These are phyloP conservation scores for Ceraclea dissimilis DNA, from an alignment of 2,888 invertebrate species.

Conservation along the genomic window DNA sequence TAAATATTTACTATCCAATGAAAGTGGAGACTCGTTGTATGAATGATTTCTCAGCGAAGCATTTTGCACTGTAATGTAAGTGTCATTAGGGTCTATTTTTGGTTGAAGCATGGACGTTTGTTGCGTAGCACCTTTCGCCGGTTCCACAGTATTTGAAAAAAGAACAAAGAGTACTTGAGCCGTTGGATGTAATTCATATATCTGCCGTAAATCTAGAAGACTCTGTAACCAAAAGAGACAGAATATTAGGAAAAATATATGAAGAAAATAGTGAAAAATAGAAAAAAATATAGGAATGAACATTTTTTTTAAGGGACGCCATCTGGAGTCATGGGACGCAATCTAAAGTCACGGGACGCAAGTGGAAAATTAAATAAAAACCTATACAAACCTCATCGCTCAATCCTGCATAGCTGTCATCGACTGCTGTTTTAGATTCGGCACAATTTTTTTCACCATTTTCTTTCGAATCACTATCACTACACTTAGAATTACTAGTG, in stretches of 20 bases:
- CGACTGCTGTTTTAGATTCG: neutral
- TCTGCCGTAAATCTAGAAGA: conserved; percentile 43
- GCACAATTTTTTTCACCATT: neutral
- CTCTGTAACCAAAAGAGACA: no score
- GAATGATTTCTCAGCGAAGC: conserved; percentile 10
- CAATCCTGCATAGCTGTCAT: conserved; percentile 30
- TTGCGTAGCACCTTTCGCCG: neutral
- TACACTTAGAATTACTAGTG: no score
- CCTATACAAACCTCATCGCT: no score
- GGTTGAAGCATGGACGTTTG: neutral
- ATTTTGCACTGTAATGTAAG: conserved; percentile 5
- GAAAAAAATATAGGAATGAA: no score
- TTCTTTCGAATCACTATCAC: neutral
- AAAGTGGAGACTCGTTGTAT: conserved; percentile 8
- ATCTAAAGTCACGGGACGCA: no score
- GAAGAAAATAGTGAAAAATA: no score
- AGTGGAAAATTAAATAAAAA: no score
- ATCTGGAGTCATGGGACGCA: no score
- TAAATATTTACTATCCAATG: neutral
- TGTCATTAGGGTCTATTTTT: neutral
- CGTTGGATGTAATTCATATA: conserved; percentile 39
- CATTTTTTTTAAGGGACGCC: no score
- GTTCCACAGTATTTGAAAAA: conserved; percentile 35
- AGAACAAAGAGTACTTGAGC: conserved; percentile 40
- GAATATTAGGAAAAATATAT: no score